Percentiles rank a stretch among this genome's conserved stretches.
Conservation (phyloP, 1,140 invertebrate species). For the Meloidogyne chitwoodi region DNA sequence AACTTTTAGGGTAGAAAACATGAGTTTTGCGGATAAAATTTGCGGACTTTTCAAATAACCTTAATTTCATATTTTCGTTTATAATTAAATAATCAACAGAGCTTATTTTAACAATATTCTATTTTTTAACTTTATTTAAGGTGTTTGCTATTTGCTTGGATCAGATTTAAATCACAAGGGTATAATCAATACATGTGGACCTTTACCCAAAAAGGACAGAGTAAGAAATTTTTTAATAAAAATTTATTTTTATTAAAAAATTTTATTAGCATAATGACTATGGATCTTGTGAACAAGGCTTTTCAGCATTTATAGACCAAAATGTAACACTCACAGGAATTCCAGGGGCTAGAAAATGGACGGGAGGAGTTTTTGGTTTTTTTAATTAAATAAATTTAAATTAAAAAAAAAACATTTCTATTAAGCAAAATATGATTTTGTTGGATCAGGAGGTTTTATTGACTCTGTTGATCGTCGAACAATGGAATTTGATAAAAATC, state of each 20-base stretch:
- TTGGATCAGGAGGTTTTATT: slow-evolving; percentile 31
- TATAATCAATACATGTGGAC: slow-evolving; percentile 37
- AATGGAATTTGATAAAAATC: slow-evolving; percentile 49
- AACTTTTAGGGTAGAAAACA: no score
- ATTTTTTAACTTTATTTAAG: no score
- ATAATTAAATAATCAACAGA: no score
- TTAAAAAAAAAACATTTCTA: background rate
- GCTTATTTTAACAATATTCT: background rate
- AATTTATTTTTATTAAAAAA: background rate
- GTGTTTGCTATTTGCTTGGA: slow-evolving; percentile 41
- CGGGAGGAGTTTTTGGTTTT: slow-evolving; percentile 46
- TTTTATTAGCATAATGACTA: slow-evolving; percentile 51
- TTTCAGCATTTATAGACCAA: slow-evolving; percentile 51
- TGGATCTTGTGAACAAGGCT: slow-evolving; percentile 56
- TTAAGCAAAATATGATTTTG: slow-evolving; percentile 36
- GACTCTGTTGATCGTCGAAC: slow-evolving; percentile 46
- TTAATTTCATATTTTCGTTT: no score
- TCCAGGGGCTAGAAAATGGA: slow-evolving; percentile 57
- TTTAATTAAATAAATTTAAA: background rate
- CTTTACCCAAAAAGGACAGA: slow-evolving; percentile 48
- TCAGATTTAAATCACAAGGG: slow-evolving; percentile 37
- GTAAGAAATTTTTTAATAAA: background rate
- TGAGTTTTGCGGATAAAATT: background rate
- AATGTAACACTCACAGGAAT: slow-evolving; percentile 54
- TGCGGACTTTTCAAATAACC: background rate